Base-by-base conservation (phyloP, 2,888 invertebrate genomes). In the Dynastes hyllus region DNA sequence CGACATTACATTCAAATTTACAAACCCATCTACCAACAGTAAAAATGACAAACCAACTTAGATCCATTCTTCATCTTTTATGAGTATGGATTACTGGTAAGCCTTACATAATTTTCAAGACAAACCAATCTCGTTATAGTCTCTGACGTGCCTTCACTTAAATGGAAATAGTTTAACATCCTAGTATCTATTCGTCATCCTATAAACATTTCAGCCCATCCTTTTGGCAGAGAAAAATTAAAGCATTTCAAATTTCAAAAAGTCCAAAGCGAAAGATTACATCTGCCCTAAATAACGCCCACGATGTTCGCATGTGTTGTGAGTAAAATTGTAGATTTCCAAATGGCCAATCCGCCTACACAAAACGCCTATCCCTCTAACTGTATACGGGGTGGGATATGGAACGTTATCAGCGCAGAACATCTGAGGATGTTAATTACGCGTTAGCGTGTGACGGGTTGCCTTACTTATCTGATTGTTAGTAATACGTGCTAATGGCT, bases 401-500 rank as follows among this genome's bases (percentile, higher is more conserved):
- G 9, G 40, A 51, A 51, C 69, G 40, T 69, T 69, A 69, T 69
- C 69, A 29, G n/a, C 51, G 22, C 22, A 51, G 50, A 69, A 69
- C 69, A 69, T 69, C 69, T 69, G 69, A 51, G 51, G 27, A 9
- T 51, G 51, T 69, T 69, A 69, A 69, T 69, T 69, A 51, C 69
- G 22, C 51, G 11, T 11, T 69, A 50, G 69, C 69, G 69, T 69
- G 69, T 50, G 50, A 69, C 50, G 51, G 22, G 51, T 51, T n/a
- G 69, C 6, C 22, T 27, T 22, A 13, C 22, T 69, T 51, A 69
- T 69, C 69, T 51, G 67, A 69, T 69, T 27, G 67, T 69, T 27
- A 69, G 50, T 69, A 69, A 69, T 69, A 69, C 67, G 69, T 69
- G 69, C 69, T 69, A 69, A 69, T 69, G 69, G 69, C 29, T 69